Conservation (phyloP, 2,113 vertebrate species). For the Psephotus haematonotus region DNA sequence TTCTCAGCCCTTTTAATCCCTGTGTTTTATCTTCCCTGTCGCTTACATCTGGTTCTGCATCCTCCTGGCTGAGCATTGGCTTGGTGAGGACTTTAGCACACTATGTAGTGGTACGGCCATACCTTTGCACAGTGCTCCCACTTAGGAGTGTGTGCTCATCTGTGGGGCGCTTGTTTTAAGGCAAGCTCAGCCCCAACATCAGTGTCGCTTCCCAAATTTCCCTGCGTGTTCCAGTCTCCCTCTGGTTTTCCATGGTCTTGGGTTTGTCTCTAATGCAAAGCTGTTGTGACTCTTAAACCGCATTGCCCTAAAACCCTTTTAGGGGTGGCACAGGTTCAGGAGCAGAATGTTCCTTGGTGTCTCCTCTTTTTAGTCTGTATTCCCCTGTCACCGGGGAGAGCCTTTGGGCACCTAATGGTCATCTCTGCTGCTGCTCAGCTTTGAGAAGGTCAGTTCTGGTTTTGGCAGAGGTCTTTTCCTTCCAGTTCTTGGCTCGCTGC, state of each 20-base stretch:
- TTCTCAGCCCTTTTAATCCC: neutral
- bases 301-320: neutral
- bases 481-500: neutral
- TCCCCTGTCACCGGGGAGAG: neutral
- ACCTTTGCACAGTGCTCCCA: too few species aligned
- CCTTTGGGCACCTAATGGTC: neutral
- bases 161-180: neutral
- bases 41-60: neutral
- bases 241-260: rapidly evolving
- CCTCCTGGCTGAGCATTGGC: neutral
- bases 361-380: neutral
- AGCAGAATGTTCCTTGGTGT: neutral
- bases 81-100: neutral
- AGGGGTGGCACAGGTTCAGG: neutral
- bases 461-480: neutral
- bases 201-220: neutral
- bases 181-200: neutral
- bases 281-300: rapidly evolving
- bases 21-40: neutral
- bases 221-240: neutral
- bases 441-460: neutral
- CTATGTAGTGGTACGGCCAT: rapidly evolving
- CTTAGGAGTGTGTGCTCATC: neutral
- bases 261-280: neutral
- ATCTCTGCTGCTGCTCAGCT: neutral